A percentile compares a stretch with the other conserved stretches of the same genome.
Evolutionary conservation across 1,140 invertebrate species (phyloP).

Genomic region (Calephelis virginiensis): DNA sequence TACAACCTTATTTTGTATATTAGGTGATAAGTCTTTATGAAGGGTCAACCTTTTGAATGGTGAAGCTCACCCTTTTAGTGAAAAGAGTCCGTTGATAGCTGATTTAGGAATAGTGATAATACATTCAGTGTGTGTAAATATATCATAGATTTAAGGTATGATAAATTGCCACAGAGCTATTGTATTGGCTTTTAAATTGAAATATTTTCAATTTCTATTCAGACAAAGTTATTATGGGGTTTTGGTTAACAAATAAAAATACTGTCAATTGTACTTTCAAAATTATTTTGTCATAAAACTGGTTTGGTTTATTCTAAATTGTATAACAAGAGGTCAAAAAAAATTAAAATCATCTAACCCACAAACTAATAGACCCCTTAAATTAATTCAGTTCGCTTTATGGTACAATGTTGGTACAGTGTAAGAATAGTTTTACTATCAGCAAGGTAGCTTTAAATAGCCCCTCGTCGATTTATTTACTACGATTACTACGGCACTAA

Average conservation of each 20-base stretch:
- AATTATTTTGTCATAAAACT: too few relatives aligned
- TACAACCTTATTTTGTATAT: conserved; percentile 77
- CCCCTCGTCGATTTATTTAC: too few relatives aligned
- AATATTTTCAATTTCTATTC: conserved; percentile 17
- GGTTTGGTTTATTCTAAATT: too few relatives aligned
- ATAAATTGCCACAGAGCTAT: conserved; percentile 54
- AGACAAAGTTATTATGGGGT: conserved; percentile 16
- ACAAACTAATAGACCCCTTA: conserved; percentile 25
- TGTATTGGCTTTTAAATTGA: conserved; percentile 32
- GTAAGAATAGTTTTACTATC: too few relatives aligned
- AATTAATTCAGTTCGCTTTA: conserved; percentile 24
- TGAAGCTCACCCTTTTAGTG: conserved; percentile 76
- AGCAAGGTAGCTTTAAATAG: too few relatives aligned
- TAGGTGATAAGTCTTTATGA: conserved; percentile 79
- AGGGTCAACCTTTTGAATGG: conserved; percentile 78
- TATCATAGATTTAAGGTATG: conserved; percentile 75
- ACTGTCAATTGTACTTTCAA: too few relatives aligned
- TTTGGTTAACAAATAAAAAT: background rate
- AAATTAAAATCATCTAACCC: too few relatives aligned
- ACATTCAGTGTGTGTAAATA: conserved; percentile 74
- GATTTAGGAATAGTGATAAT: conserved; percentile 77
- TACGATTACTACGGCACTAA: too few relatives aligned
- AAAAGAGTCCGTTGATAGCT: conserved; percentile 78
- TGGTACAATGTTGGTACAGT: too few relatives aligned
- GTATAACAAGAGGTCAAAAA: too few relatives aligned